Conservation (phyloP, 1,140 invertebrate species). For the Drosophila chauvacae region DNA sequence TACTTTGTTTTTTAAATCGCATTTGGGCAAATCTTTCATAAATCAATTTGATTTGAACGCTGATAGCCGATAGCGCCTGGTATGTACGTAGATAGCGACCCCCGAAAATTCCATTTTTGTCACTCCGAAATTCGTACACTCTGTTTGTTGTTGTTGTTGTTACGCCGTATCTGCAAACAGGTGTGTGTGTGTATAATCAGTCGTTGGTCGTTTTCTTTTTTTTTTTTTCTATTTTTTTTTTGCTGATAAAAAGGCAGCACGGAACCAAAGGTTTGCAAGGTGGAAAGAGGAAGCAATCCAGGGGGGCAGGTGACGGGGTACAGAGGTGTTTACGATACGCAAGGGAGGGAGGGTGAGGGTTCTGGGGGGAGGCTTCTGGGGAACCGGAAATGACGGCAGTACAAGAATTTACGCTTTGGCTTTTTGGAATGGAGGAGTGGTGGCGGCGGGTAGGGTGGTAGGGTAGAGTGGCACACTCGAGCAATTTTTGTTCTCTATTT, state of each 20-base stretch:
- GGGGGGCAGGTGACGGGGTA: conserved; percentile 2
- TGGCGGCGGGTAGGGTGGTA: background rate
- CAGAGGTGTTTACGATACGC: conserved; percentile 35
- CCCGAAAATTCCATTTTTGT: conserved; percentile 32
- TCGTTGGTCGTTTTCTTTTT: conserved; percentile 35
- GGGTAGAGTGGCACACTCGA: conserved; percentile 19
- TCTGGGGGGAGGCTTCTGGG: background rate
- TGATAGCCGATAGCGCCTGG: conserved; percentile 44
- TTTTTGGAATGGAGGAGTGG: background rate
- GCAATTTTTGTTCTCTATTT: background rate
- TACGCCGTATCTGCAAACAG: conserved; percentile 21
- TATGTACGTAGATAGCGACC: conserved; percentile 49
- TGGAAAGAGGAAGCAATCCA: conserved; percentile 16
- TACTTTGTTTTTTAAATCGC: conserved; percentile 22
- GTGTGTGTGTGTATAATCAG: conserved; percentile 53
- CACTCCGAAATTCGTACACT: conserved; percentile 2
- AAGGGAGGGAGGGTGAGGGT: conserved; percentile 6
- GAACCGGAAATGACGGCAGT: conserved; percentile 75
- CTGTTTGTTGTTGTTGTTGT: conserved; percentile 1
- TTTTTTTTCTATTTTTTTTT: background rate
- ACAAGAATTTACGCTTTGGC: conserved; percentile 48
- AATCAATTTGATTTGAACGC: conserved; percentile 74
- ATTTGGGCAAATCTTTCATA: conserved; percentile 77
- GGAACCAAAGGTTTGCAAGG: conserved; percentile 55
- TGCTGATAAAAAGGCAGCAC: conserved; percentile 65